Percentiles rank a stretch among this genome's conserved stretches.
phyloP scores from a whole-genome alignment of 2,888 invertebrate genomes.

The Pristionchus japonicus region DNA sequence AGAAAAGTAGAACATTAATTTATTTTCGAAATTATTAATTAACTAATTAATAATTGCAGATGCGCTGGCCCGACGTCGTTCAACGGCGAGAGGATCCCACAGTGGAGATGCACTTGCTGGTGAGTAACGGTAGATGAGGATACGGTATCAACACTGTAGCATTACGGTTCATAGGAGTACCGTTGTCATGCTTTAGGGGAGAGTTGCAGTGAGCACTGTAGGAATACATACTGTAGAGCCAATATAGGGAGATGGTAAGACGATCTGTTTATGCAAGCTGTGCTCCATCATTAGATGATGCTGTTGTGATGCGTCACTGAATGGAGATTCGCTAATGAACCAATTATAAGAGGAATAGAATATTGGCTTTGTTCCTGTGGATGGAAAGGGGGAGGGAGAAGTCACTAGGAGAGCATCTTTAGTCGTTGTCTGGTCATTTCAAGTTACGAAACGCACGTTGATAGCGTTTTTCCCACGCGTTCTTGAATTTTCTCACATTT shows the following conservation, averaged over 20 bases:
- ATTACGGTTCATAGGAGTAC: too few relatives aligned
- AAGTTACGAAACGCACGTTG: too few relatives aligned
- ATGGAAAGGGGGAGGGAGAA: background rate
- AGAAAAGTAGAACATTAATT: background rate
- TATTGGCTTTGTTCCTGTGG: background rate
- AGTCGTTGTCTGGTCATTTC: background rate
- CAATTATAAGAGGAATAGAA: background rate
- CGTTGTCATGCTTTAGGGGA: too few relatives aligned
- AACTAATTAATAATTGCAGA: background rate
- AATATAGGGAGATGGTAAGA: background rate
- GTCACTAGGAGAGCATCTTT: background rate
- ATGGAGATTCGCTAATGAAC: slow-evolving; percentile 4
- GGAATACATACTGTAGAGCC: too few relatives aligned
- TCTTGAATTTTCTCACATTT: too few relatives aligned
- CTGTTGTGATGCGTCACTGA: background rate
- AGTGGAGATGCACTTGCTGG: slow-evolving; percentile 28
- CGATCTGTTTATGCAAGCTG: too few relatives aligned
- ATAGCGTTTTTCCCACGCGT: too few relatives aligned
- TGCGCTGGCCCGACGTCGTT: slow-evolving; percentile 12
- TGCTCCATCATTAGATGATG: background rate
- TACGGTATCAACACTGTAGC: background rate
- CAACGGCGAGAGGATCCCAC: slow-evolving; percentile 10
- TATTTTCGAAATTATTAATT: background rate
- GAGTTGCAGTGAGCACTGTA: too few relatives aligned
- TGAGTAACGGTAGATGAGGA: background rate